A percentile compares a stretch with the other conserved stretches of the same genome.
phyloP scores from a whole-genome alignment of 2,797 vertebrate species.

The Tokudaia muenninki region DNA sequence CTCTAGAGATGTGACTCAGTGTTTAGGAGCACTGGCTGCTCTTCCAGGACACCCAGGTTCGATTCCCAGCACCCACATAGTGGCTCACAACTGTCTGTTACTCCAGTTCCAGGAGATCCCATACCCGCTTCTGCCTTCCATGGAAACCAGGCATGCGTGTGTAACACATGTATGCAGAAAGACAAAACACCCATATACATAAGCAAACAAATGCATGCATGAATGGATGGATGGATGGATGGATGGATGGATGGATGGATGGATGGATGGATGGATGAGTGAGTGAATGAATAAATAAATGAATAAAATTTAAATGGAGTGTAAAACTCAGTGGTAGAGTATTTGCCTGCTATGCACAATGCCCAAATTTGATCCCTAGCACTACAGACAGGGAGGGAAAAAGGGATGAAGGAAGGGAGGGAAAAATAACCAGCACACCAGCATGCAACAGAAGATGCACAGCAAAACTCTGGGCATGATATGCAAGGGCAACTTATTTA shows the following conservation, averaged over 20 bases:
- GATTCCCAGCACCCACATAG: background rate
- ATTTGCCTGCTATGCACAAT: background rate
- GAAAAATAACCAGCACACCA: background rate
- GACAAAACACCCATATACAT: background rate
- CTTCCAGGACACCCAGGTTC: background rate
- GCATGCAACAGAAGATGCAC: background rate
- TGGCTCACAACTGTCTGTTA: background rate
- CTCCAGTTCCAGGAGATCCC: background rate
- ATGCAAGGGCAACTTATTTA: background rate
- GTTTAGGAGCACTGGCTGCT: background rate
- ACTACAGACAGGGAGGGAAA: background rate
- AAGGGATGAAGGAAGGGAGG: too few relatives aligned
- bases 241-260: accelerated
- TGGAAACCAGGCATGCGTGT: background rate
- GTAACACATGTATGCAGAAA: background rate
- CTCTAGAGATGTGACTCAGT: background rate
- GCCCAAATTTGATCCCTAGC: background rate
- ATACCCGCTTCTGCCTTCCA: background rate
- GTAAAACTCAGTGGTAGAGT: too few relatives aligned
- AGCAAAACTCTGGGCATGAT: background rate
- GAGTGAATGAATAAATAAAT: too few relatives aligned
- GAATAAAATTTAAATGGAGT: background rate
- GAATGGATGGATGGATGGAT: accelerated
- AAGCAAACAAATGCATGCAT: too few relatives aligned
- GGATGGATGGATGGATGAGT: accelerated